Base-by-base conservation (phyloP, 1,140 invertebrate species). In the Yoshiicerus persimilis region DNA sequence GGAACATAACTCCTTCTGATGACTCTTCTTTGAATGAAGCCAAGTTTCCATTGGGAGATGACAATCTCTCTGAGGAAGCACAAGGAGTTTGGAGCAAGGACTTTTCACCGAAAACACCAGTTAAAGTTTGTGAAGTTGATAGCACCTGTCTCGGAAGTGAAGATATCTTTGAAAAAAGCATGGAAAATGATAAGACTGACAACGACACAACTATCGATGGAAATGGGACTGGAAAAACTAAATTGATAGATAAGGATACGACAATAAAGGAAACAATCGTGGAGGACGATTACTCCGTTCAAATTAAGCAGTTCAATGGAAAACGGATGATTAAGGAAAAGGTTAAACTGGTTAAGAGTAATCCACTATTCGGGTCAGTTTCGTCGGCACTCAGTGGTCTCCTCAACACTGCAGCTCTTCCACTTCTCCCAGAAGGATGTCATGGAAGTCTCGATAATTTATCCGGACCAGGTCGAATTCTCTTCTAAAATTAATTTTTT, bases 351-450 rank as follows among this genome's bases (percentile, higher is more conserved):
- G 32, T 34, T 4, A 70, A 70, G n/a, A 86, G 47, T 25, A 64
- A 64, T 64, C 64, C 85, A 13, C 13, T 38, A 9, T 62, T 56
- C 23, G 64, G 56, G 27, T 70, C 84, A 6, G 84, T 90, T 23
- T 84, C 89, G n/a, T 47, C 88, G 20, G 90, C 89, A 10, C 64
- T 92, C 16, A 89, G 90, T 11, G 90, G 89, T 41, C 38, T 91
- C 0, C 89, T 92, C 8, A 89, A 90, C 4, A 88, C 91, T 16
- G 90, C 92, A 20, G 91, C 92, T 41, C 89, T 91, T 0, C 91
- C 91, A 16, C 86, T 92, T 23, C 75, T 92, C 16, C 90, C 91
- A 1, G 90, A 91, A 41, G 89, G 87, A 47, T 77, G 64, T n/a
- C 34, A 56, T 88, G 23, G 62, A 86, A 75, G 23, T 62, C 39